These are phyloP conservation scores for Campoplex capitator DNA, from an alignment of 2,888 invertebrate species.

Conservation along the genomic window DNA sequence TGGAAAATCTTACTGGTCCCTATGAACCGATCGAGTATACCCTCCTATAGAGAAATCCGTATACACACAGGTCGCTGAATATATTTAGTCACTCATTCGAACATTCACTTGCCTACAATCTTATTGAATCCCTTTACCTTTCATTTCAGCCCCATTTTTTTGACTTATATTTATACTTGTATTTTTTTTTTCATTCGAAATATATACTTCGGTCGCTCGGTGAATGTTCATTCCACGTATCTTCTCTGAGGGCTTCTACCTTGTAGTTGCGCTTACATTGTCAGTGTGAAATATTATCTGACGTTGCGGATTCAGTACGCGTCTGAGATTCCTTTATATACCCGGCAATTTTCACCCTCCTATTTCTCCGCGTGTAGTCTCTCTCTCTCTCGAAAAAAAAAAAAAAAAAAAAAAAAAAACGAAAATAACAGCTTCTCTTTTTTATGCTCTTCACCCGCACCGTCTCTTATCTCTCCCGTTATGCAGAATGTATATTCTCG, in stretches of 20 bases:
- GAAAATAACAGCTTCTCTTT: conserved; percentile 26
- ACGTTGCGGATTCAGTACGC: conserved; percentile 33
- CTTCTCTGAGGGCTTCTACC: background rate
- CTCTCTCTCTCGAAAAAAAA: background rate
- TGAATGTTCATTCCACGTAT: conserved; percentile 5
- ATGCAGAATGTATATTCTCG: conserved; percentile 6
- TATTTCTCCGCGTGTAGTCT: conserved; percentile 7
- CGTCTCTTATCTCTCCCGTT: conserved; percentile 21
- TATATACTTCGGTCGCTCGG: background rate
- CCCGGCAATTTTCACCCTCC: background rate
- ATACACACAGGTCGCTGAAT: background rate
- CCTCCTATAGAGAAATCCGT: background rate
- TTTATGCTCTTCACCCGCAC: conserved; percentile 15
- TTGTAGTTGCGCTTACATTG: background rate
- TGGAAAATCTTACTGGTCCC: background rate
- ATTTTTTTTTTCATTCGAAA: background rate
- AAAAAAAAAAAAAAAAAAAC: conserved; percentile 3
- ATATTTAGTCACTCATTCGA: conserved; percentile 1
- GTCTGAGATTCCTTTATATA: conserved; percentile 35
- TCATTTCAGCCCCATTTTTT: background rate
- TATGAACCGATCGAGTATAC: conserved; percentile 1
- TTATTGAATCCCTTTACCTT: background rate
- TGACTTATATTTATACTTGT: background rate
- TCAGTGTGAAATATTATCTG: conserved; percentile 23
- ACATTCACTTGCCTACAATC: background rate